phyloP scores from a whole-genome alignment of 1,140 invertebrate species.

The Ceratoteleas bidentatus region DNA sequence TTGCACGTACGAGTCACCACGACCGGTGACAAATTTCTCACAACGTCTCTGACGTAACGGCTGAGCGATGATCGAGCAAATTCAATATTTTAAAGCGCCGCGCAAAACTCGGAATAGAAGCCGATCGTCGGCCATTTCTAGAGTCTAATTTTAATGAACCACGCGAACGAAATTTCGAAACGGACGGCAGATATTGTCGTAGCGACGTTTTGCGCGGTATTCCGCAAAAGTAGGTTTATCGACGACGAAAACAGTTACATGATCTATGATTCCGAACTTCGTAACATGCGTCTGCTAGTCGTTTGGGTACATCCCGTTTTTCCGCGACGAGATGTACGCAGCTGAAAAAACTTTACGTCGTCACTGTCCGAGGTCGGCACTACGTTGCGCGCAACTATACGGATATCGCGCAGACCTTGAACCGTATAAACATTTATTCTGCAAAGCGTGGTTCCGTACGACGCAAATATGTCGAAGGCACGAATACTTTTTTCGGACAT shows the following conservation, averaged over 20 bases:
- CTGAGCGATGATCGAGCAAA: constrained; percentile 34
- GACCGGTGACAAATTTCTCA: constrained; percentile 47
- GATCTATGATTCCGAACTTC: neutral
- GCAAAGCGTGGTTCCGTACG: constrained; percentile 15
- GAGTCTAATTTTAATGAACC: no score
- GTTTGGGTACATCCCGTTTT: neutral
- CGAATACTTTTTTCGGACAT: neutral
- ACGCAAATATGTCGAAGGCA: constrained; percentile 8
- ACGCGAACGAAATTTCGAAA: no score
- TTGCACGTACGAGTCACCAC: constrained; percentile 34
- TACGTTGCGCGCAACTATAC: constrained; percentile 24
- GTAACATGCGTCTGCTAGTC: neutral
- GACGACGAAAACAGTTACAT: neutral
- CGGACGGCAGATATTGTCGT: no score
- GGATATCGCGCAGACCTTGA: constrained; percentile 40
- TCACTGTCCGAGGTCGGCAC: constrained; percentile 14
- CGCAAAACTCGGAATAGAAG: no score
- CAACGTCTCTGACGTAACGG: constrained; percentile 45
- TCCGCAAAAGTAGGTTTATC: neutral
- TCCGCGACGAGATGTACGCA: constrained; percentile 8
- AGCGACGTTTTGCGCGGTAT: no score
- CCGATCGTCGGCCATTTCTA: no score
- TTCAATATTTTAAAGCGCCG: constrained; percentile 17
- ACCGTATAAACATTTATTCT: constrained; percentile 42
- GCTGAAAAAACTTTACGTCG: constrained; percentile 16